Base-by-base conservation (phyloP, 2,113 vertebrate genomes). In the Plotosus lineatus region DNA sequence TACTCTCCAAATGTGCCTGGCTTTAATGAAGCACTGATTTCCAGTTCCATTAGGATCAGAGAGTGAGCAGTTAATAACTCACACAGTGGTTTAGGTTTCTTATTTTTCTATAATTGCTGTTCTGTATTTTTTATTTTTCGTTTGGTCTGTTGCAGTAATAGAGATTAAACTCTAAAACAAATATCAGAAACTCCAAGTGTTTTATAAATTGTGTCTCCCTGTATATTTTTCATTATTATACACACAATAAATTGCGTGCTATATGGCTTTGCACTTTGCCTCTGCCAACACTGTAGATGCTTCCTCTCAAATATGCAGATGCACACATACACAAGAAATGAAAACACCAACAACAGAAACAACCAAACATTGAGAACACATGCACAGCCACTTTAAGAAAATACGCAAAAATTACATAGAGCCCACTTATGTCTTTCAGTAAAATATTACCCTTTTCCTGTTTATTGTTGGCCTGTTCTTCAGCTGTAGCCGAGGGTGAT, bases 401-500 rank as follows among this genome's bases (percentile, higher is more conserved):
- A 65, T 76, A 40, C 23, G 33, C 46, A 15, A 38, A 48, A 71
- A 53, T 40, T 44, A 61, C 79, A 61, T 17, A 15, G 46, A 66
- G 38, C 50, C 38, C 72, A 48, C 79, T 66, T 74, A 44, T 75
- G 71, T 85, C 79, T 76, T 78, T 66, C 72, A 72, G 79, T 82
- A 79, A 86, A 78, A 80, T 58, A 44, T 65, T 75, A 72, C 36
- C 56, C 65, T 75, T 78, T 84, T 68, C 26, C 69, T 83, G 75
- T 89, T 87, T 86, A 71, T 77, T 83, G 44, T 68, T 58, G 68
- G 73, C 63, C 58, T 44, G 46, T 80, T 78, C 55, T 65, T 82
- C 78, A 68, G 86, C 79, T 56, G 28, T 79, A 76, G 79, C 85
- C 84, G 36, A 48, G 38, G 82, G 82, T 74, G 38, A 53, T 68